Evolutionary conservation across 2,113 vertebrate species (phyloP).

Genomic region (Irena cyanogastra): DNA sequence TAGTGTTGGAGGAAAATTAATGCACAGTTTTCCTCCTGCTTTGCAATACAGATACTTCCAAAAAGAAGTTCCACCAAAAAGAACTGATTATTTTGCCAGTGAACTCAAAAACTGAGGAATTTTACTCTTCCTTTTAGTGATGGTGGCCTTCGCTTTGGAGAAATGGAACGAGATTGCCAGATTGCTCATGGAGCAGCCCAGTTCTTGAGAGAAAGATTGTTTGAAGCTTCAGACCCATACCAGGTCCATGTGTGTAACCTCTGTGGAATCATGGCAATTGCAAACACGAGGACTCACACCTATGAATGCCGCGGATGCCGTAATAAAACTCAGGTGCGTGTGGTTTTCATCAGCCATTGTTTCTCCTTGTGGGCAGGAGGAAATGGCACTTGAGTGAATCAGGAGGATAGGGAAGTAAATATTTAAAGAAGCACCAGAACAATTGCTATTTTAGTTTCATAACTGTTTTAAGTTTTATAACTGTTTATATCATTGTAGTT

Average conservation of each 20-base stretch:
- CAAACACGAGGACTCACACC: slow-evolving; percentile 94
- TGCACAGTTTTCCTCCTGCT: background rate
- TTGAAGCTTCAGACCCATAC: slow-evolving; percentile 96
- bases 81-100: background rate
- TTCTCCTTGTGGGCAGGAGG: background rate
- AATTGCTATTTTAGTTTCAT: background rate
- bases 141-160: slow-evolving; percentile 94
- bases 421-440: slow-evolving; percentile 18
- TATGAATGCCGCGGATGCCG: slow-evolving; percentile 96
- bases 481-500: background rate
- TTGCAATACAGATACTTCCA: background rate
- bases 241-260: slow-evolving; percentile 97
- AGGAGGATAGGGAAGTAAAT: slow-evolving; percentile 1
- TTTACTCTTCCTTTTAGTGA: slow-evolving; percentile 72
- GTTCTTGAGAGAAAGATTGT: slow-evolving; percentile 91
- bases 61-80: background rate
- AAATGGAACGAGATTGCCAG: slow-evolving; percentile 99
- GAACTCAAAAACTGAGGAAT: background rate
- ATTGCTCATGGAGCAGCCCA: slow-evolving; percentile 97
- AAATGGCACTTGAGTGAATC: background rate
- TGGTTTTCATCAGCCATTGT: background rate
- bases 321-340: slow-evolving; percentile 92
- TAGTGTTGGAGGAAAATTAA: background rate
- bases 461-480: slow-evolving; percentile 8
- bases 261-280: slow-evolving; percentile 97